Evolutionary conservation across 1,140 invertebrate genomes (phyloP).

Genomic region (Cyphomyrmex costatus): DNA sequence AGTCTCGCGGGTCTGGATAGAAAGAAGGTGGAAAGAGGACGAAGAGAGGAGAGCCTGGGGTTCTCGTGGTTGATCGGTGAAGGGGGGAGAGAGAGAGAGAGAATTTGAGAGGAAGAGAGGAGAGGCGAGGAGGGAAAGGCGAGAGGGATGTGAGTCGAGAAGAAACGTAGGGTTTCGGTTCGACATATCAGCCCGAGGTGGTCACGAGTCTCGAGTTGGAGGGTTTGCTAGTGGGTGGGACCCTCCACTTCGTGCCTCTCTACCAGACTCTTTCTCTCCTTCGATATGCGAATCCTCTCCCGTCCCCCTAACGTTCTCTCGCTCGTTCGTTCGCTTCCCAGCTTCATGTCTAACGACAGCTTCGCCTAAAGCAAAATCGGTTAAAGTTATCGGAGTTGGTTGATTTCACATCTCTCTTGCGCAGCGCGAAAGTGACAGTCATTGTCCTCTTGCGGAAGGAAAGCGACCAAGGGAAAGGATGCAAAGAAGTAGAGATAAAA

Average conservation of each 20-base stretch:
- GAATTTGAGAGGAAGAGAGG: slow-evolving; percentile 50
- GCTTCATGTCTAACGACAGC: slow-evolving; percentile 64
- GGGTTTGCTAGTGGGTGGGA: slow-evolving; percentile 84
- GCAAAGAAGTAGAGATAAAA: neutral
- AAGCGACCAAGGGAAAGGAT: neutral
- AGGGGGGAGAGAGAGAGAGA: slow-evolving; percentile 54
- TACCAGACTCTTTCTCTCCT: slow-evolving; percentile 74
- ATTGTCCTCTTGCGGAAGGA: neutral
- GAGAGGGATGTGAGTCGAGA: slow-evolving; percentile 75
- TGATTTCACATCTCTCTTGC: slow-evolving; percentile 35
- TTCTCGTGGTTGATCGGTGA: slow-evolving; percentile 72
- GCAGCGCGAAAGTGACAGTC: slow-evolving; percentile 56
- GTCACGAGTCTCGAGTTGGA: slow-evolving; percentile 82
- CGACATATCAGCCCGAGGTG: slow-evolving; percentile 86
- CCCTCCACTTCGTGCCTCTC: slow-evolving; percentile 80
- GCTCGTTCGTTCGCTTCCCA: slow-evolving; percentile 10
- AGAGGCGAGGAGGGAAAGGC: slow-evolving; percentile 39
- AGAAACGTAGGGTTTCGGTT: slow-evolving; percentile 83
- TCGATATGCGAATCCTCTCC: slow-evolving; percentile 51
- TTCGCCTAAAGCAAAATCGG: slow-evolving; percentile 51
- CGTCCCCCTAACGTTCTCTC: slow-evolving; percentile 13
- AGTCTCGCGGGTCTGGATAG: slow-evolving; percentile 72
- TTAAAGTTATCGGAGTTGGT: slow-evolving; percentile 19
- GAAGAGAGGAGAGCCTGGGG: slow-evolving; percentile 41
- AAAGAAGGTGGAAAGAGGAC: slow-evolving; percentile 54